Conservation (phyloP, 2,797 vertebrate genomes). For the Sphenopsis melanotis region DNA sequence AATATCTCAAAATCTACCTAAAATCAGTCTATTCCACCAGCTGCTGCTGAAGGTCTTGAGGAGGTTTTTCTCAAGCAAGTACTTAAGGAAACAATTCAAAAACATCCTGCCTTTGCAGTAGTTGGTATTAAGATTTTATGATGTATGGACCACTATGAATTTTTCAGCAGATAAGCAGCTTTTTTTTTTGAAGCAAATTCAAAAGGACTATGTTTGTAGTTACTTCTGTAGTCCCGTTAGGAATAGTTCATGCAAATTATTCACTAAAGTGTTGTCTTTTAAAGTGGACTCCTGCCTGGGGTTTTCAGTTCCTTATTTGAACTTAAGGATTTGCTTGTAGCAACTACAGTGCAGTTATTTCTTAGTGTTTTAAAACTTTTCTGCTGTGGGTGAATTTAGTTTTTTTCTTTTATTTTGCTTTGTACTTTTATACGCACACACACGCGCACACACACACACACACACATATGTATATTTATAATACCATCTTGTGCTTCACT, state of each 20-base stretch:
- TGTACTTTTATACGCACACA: neutral
- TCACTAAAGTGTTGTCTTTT: neutral
- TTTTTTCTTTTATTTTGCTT: neutral
- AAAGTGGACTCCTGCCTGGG: neutral
- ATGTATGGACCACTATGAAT: neutral
- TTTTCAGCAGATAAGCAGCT: neutral
- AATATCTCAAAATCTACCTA: neutral
- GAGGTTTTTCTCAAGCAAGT: neutral
- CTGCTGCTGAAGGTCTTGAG: neutral
- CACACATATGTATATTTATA: neutral
- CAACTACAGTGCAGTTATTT: neutral
- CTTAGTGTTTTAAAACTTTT: neutral
- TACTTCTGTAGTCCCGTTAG: neutral
- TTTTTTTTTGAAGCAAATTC: neutral
- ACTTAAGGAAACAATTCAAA: neutral
- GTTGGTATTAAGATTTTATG: neutral
- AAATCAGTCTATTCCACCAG: neutral
- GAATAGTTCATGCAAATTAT: neutral
- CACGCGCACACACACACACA: neutral
- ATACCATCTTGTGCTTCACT: neutral
- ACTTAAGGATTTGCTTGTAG: neutral
- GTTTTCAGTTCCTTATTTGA: neutral
- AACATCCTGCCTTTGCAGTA: neutral
- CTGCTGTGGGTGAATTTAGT: rapidly evolving
- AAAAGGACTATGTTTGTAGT: neutral